Percentiles rank a stretch among this genome's conserved stretches.
Conservation (phyloP, 2,113 vertebrate species). For the Indicator indicator region DNA sequence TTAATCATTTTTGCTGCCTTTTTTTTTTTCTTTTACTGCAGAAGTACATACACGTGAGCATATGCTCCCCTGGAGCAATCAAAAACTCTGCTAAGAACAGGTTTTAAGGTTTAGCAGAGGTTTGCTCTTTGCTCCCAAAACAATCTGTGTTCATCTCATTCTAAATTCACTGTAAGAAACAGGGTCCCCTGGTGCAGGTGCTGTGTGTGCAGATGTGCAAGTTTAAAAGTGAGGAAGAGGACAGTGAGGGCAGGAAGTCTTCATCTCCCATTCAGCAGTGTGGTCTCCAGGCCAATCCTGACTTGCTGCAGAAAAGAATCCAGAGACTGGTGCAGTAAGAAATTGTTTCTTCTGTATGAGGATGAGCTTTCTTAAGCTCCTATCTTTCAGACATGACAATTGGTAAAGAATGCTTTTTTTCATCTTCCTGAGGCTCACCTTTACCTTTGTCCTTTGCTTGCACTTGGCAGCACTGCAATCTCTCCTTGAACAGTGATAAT, state of each 20-base stretch:
- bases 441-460: neutral
- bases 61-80: neutral
- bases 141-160: neutral
- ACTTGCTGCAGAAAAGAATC: neutral
- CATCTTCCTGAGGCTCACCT: neutral
- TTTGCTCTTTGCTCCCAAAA: neutral
- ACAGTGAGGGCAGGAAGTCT: neutral
- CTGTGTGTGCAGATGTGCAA: neutral
- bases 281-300: neutral
- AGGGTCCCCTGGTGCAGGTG: neutral
- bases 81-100: neutral
- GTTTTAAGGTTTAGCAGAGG: neutral
- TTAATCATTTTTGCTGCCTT: conserved; percentile 44
- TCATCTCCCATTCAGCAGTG: neutral
- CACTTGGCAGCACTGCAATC: neutral
- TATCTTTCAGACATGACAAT: neutral
- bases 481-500: neutral
- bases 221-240: neutral
- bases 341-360: neutral
- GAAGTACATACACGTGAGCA: neutral
- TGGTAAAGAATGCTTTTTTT: neutral
- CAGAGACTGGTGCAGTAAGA: neutral
- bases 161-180: neutral
- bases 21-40: neutral
- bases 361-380: neutral